These are phyloP conservation scores for Lineus longissimus DNA, from an alignment of 1,140 invertebrate genomes.

Conservation along the genomic window DNA sequence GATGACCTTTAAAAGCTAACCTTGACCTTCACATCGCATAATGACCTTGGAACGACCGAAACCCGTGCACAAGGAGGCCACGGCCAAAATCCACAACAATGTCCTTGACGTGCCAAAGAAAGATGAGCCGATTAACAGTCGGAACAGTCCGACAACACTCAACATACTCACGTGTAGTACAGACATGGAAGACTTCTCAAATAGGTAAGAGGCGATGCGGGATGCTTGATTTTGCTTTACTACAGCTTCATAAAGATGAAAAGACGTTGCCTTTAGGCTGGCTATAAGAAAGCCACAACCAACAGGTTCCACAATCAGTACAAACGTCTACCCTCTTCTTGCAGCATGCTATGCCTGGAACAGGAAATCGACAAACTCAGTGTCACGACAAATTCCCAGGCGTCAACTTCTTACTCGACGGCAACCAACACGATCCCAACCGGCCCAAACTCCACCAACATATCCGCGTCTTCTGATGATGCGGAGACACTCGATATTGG, in stretches of 20 bases:
- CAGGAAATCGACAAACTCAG: constrained; percentile 41
- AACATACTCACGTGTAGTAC: constrained; percentile 48
- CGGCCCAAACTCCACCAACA: constrained; percentile 6
- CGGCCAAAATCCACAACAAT: background rate
- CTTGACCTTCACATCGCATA: background rate
- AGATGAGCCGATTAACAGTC: constrained; percentile 51
- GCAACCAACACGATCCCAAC: constrained; percentile 24
- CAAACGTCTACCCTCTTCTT: constrained; percentile 11
- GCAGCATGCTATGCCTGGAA: constrained; percentile 48
- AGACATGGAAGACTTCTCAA: constrained; percentile 45
- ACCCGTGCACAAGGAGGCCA: background rate
- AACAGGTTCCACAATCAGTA: too few species aligned
- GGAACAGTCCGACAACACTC: constrained; percentile 49
- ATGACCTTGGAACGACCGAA: background rate
- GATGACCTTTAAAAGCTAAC: background rate
- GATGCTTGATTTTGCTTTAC: background rate
- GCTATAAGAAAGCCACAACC: too few species aligned
- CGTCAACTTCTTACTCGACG: constrained; percentile 20
- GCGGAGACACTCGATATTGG: constrained; percentile 21
- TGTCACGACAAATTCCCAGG: constrained; percentile 31
- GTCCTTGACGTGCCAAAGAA: constrained; percentile 27
- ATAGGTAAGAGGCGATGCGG: constrained; percentile 33
- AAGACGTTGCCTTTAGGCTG: background rate
- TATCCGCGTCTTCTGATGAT: background rate
- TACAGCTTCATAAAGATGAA: background rate